Conservation (phyloP, 1,140 invertebrate species). For the Musca domestica region DNA sequence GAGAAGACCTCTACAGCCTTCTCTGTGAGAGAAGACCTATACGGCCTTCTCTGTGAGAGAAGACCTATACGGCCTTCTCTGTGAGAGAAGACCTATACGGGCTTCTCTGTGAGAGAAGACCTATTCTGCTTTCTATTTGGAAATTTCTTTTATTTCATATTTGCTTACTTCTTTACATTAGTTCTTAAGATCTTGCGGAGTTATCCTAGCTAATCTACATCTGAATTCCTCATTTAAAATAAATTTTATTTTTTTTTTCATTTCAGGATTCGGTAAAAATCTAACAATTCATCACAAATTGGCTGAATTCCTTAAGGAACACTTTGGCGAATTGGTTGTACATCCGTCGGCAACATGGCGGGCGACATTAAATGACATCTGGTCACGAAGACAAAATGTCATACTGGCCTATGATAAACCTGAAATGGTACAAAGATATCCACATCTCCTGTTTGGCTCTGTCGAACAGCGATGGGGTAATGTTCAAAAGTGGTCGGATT, state of each 20-base stretch:
- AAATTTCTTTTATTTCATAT: no score
- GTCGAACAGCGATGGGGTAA: constrained; percentile 63
- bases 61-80: no score
- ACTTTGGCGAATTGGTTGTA: constrained; percentile 56
- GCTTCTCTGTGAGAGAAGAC: no score
- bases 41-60: no score
- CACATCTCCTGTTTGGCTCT: constrained; percentile 37
- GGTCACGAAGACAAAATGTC: constrained; percentile 56
- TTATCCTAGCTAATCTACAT: no score
- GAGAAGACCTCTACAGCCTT: no score
- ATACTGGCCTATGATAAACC: constrained; percentile 61
- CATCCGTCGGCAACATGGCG: constrained; percentile 56
- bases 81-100: no score
- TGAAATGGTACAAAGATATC: constrained; percentile 43
- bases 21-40: no score
- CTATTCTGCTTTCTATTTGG: no score
- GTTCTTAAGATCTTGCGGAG: no score
- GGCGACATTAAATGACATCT: constrained; percentile 56
- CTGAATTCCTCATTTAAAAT: no score
- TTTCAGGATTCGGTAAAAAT: constrained; percentile 52
- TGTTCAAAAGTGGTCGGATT: constrained; percentile 55
- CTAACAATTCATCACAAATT: constrained; percentile 56
- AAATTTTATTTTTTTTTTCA: neutral
- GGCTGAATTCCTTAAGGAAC: constrained; percentile 55
- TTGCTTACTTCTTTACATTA: no score